These are phyloP conservation scores for Hoplias malabaricus DNA, from an alignment of 2,113 vertebrate species.

Conservation along the genomic window DNA sequence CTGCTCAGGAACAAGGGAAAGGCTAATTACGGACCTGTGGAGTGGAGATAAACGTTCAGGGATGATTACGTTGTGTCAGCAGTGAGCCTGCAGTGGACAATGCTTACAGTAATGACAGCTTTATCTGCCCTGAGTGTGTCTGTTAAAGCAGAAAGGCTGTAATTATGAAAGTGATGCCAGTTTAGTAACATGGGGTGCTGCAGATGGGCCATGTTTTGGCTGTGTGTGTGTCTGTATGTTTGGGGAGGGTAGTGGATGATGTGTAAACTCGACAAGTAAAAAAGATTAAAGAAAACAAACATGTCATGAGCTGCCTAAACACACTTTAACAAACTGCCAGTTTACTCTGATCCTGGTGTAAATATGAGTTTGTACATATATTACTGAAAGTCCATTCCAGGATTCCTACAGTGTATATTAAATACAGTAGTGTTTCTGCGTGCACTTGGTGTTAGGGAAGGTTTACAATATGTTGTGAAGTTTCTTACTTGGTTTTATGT, in stretches of 20 bases:
- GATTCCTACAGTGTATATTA: background rate
- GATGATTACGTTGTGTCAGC: slow-evolving; percentile 63
- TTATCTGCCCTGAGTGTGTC: slow-evolving; percentile 58
- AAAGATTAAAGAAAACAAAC: slow-evolving; percentile 10
- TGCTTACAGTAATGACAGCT: slow-evolving; percentile 61
- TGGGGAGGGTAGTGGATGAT: slow-evolving; percentile 10
- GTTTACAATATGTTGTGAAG: too few relatives aligned
- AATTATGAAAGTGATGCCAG: slow-evolving; percentile 59
- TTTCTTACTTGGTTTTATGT: too few relatives aligned
- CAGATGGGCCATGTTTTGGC: slow-evolving; percentile 31
- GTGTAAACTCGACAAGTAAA: slow-evolving; percentile 10
- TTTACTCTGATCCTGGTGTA: slow-evolving; percentile 7
- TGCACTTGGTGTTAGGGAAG: too few relatives aligned
- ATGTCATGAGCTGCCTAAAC: slow-evolving; percentile 11
- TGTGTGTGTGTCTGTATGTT: slow-evolving; percentile 30
- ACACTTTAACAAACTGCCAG: slow-evolving; percentile 24
- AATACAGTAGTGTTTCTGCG: too few relatives aligned
- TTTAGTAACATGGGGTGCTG: slow-evolving; percentile 46
- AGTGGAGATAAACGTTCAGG: slow-evolving; percentile 67
- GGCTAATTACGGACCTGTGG: slow-evolving; percentile 73
- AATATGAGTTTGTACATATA: background rate
- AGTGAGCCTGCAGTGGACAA: slow-evolving; percentile 50
- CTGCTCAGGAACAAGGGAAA: slow-evolving; percentile 63
- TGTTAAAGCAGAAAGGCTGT: slow-evolving; percentile 59
- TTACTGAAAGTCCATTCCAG: background rate